Evolutionary conservation across 2,888 invertebrate genomes (phyloP), one percentile per base, ranked within the genome.

Genomic region (Glyphotaelius pellucidus): DNA sequence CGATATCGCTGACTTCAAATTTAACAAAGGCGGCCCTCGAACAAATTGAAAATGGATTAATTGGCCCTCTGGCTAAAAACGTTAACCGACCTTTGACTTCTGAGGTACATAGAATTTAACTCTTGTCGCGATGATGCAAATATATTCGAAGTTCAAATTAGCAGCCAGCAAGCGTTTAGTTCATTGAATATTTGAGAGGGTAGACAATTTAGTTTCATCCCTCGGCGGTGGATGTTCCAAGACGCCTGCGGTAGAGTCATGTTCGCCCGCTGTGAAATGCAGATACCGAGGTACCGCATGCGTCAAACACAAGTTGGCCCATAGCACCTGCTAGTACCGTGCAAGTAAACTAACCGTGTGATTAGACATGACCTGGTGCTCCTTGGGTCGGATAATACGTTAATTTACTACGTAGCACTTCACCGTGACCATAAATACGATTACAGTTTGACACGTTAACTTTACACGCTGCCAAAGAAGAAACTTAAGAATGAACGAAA

Each of bases 301-400:
- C 83, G 32, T 25, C 83, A 67, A 67, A 67, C 67, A 67, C 67
- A 67, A 67, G 67, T 67, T 67, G n/a, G 67, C n/a, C 67, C n/a
- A 25, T 67, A 67, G 67, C 67, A 67, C 67, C 25, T 67, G 67
- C 67, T 7, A 9, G n/a, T 25, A 25, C 67, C 67, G 1, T 67
- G 67, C 67, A 67, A 67, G 67, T 67, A n/a, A 67, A n/a, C 67
- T 67, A 67, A 52, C 87, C 42, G 47, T 30, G 87, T 52, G 52
- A 87, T 87, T 52, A 87, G 67, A 87, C 87, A 52, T 52, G 87
- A 87, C 25, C 87, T 14, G 87, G 31, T 47, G 87, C 87, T 67
- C 31, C n/a, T 52, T 67, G 31, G 52, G 52, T 67, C 31, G 87
- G 31, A 87, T 30, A 31, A 52, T 52, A 52, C 87, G 67, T 52